Evolutionary conservation across 1,140 invertebrate species (phyloP).

Genomic region (Piezodorus guildinii): DNA sequence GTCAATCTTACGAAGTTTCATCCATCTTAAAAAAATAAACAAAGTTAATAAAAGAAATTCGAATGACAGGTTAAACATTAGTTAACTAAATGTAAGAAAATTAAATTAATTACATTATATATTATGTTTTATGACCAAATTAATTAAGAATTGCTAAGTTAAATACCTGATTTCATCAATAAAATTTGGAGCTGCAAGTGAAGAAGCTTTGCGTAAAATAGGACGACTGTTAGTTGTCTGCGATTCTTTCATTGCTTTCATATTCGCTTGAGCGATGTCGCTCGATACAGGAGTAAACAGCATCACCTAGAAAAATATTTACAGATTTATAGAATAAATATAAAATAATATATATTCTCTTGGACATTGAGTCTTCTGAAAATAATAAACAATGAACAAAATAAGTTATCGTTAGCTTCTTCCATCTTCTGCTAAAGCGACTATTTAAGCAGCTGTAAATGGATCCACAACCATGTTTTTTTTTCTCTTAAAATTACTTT

Average conservation of each 20-base stretch:
- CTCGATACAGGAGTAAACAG: slow-evolving; percentile 75
- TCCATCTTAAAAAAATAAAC: slow-evolving; percentile 51
- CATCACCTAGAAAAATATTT: slow-evolving; percentile 41
- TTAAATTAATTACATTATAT: too few species aligned
- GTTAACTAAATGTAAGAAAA: too few species aligned
- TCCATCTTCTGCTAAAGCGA: too few species aligned
- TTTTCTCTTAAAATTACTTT: too few species aligned
- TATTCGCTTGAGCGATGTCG: slow-evolving; percentile 79
- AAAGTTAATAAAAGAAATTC: neutral
- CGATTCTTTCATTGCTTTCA: slow-evolving; percentile 77
- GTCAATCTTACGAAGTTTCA: slow-evolving; percentile 85
- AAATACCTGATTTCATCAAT: slow-evolving; percentile 69
- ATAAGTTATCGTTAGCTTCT: too few species aligned
- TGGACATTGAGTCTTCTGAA: too few species aligned
- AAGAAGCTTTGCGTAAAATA: slow-evolving; percentile 74
- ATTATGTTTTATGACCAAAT: too few species aligned
- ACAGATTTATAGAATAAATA: neutral
- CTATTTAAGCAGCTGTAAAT: too few species aligned
- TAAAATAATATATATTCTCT: too few species aligned
- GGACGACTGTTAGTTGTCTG: slow-evolving; percentile 59
- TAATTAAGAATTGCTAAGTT: too few species aligned
- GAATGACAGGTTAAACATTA: neutral
- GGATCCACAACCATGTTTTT: too few species aligned
- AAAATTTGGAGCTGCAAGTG: slow-evolving; percentile 68
- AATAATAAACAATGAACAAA: too few species aligned